These are phyloP conservation scores for Panurus biarmicus DNA, from an alignment of 2,113 vertebrate species.

Conservation along the genomic window DNA sequence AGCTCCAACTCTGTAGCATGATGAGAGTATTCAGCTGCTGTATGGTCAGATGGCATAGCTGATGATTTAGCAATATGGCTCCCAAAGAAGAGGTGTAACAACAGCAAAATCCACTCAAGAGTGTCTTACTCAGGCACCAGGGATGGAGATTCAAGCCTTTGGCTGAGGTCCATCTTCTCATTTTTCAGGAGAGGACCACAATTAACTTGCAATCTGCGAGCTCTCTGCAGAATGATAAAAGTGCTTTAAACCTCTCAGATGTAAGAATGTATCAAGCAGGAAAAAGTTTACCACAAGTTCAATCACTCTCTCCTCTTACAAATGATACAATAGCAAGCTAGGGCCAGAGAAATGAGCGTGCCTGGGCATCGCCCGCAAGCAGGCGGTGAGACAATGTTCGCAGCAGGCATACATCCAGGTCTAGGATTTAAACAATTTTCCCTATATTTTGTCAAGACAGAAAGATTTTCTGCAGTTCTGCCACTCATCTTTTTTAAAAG, in stretches of 20 bases:
- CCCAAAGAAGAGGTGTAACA: neutral
- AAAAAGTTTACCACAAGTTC: neutral
- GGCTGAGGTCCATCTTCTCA: neutral
- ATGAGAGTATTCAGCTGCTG: neutral
- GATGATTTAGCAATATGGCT: neutral
- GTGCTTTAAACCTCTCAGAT: neutral
- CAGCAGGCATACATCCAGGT: neutral
- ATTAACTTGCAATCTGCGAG: neutral
- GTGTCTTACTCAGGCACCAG: neutral
- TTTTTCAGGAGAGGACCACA: neutral
- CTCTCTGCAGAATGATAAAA: neutral
- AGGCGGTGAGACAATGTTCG: neutral
- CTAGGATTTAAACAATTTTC: neutral
- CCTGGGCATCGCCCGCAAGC: rapidly evolving
- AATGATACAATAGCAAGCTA: neutral
- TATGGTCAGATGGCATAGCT: neutral
- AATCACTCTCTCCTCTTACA: neutral
- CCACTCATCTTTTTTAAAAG: neutral
- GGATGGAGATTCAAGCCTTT: neutral
- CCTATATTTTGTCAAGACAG: neutral
- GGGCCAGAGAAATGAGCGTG: rapidly evolving
- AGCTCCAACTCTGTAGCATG: neutral
- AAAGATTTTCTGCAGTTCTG: neutral
- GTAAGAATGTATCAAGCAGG: neutral
- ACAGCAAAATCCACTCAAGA: neutral